Percentiles rank a stretch among this genome's conserved stretches.
These are phyloP conservation scores for Cephus pygmeus DNA, from an alignment of 2,888 invertebrate species.

Conservation along the genomic window DNA sequence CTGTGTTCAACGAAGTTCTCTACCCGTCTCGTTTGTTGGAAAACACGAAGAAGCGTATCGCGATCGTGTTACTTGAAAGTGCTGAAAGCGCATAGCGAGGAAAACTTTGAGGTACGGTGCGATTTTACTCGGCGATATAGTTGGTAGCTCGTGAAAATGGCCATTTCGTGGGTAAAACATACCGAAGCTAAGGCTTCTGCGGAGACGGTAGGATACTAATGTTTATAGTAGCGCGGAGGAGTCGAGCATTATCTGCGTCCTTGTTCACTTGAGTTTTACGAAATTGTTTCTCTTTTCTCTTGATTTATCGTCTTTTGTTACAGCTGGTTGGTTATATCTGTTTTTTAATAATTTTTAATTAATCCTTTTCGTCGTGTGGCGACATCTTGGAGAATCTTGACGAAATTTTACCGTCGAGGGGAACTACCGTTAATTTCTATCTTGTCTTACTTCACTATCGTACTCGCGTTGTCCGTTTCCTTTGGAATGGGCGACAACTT, in stretches of 20 bases:
- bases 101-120: background rate
- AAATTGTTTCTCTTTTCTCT: background rate
- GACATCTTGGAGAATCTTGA: background rate
- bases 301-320: background rate
- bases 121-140: background rate
- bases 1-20: slow-evolving; percentile 2
- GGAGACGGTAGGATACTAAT: background rate
- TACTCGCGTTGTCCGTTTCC: slow-evolving; percentile 10
- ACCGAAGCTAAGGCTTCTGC: background rate
- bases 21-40: background rate
- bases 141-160: background rate
- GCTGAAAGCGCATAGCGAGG: slow-evolving; percentile 12
- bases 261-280: background rate
- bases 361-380: background rate
- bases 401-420: background rate
- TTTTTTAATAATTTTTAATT: background rate
- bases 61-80: slow-evolving; percentile 29
- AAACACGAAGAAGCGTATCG: slow-evolving; percentile 19
- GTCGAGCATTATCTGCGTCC: background rate
- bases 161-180: background rate
- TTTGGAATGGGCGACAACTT: slow-evolving; percentile 16
- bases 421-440: background rate
- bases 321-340: no score
- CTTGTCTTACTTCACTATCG: background rate
- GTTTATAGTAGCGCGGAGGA: background rate